Base-by-base conservation (phyloP, 2,113 vertebrate genomes). In the Chloropsis hardwickii region DNA sequence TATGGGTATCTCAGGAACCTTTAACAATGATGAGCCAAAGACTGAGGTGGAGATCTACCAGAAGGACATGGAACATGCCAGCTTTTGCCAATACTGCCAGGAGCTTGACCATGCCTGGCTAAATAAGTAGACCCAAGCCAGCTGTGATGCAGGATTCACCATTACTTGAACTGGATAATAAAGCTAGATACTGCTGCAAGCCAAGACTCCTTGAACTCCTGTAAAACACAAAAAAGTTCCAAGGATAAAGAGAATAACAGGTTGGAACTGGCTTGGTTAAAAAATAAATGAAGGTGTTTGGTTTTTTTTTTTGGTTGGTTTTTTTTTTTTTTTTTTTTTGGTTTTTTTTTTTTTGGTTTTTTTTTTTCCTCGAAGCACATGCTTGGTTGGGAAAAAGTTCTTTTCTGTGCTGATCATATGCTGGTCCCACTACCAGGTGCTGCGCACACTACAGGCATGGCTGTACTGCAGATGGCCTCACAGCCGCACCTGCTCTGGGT, bases 141-240 rank as follows among this genome's bases (percentile, higher is more conserved):
- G 23, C n/a, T 44, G 16, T 0, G 0, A 44, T 23, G 7, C 19
- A 51, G 33, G 24, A 31, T 15, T 64, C 23, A 35, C 23, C 8
- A n/a, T 56, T 56, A 33, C 28, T 48, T 77, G 40, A 86, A 48
- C 60, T 25, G 2, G 3, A 27, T 53, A 53, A 78, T 17, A 84
- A 90, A 35, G 29, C 39, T 42, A 37, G n/a, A 28, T 39, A 19
- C 39, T 72, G 50, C 5, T 51, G 62, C 25, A 60, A 64, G 22
- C 11, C 18, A 29, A 66, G 23, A 37, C 15, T 77, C 48, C 77
- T 61, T 61, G 45, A 51, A 77, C 24, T 73, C 12, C 5, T 25
- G 86, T 31, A 51, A 91, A 81, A 53, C 24, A 60, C 6, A 17
- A 70, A 54, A 11, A 69, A 39, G 12, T 40, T 73, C 21, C 54